A percentile compares a stretch with the other conserved stretches of the same genome.
These are phyloP conservation scores for Marmota monax DNA, from an alignment of 2,113 vertebrate species.

Conservation along the genomic window DNA sequence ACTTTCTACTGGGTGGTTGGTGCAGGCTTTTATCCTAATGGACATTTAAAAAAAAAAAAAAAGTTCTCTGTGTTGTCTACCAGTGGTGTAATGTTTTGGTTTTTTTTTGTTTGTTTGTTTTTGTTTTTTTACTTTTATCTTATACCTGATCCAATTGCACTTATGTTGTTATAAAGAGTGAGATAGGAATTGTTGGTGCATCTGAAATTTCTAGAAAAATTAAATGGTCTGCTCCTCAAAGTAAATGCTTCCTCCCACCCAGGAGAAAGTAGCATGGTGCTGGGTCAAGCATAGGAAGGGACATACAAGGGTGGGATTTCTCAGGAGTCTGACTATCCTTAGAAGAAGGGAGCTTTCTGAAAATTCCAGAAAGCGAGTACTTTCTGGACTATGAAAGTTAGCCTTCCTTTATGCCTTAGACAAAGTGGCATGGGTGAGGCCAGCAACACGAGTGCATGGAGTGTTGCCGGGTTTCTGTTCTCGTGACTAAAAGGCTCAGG, in stretches of 20 bases:
- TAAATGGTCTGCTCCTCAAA: background rate
- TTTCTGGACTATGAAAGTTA: background rate
- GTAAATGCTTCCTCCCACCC: too few relatives aligned
- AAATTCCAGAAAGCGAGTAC: background rate
- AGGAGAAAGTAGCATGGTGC: background rate
- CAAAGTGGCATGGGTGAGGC: fast-evolving
- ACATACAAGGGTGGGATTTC: background rate
- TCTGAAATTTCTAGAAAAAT: background rate
- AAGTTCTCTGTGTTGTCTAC: background rate
- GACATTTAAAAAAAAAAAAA: background rate
- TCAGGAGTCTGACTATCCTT: background rate
- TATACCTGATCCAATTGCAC: background rate
- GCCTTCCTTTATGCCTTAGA: background rate
- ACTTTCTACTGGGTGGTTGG: background rate
- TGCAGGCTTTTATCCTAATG: background rate
- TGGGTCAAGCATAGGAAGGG: background rate
- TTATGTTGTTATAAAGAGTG: background rate
- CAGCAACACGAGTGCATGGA: background rate
- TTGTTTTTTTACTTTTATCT: background rate
- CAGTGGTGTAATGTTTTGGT: background rate
- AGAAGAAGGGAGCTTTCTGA: background rate
- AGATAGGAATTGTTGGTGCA: background rate
- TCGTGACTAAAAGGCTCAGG: too few relatives aligned
- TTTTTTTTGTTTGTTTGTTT: background rate
- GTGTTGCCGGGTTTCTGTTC: too few relatives aligned